Percentiles rank a stretch among this genome's conserved stretches.
These are phyloP conservation scores for Aptenodytes patagonicus DNA, from an alignment of 2,113 vertebrate species.

Conservation along the genomic window DNA sequence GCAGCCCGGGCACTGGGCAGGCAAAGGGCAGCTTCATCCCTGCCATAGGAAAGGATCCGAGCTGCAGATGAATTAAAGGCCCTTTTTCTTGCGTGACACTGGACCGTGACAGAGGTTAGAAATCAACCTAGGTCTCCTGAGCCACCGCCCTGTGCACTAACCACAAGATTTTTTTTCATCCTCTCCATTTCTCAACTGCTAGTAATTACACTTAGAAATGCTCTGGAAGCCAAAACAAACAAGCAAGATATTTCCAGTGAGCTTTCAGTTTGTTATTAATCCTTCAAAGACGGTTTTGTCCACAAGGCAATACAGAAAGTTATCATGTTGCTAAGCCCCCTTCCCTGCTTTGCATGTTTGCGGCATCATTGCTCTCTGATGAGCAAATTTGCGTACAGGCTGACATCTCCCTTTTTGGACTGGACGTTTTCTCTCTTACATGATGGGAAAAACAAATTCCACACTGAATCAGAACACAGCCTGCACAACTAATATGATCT, in stretches of 20 bases:
- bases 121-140: background rate
- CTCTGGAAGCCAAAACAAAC: conserved; percentile 53
- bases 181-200: background rate
- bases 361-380: background rate
- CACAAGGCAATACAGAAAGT: background rate
- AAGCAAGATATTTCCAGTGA: background rate
- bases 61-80: background rate
- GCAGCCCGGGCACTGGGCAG: background rate
- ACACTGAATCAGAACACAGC: background rate
- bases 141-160: background rate
- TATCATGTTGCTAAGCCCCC: background rate
- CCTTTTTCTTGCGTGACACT: background rate
- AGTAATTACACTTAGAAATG: background rate
- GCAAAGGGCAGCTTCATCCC: background rate
- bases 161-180: background rate
- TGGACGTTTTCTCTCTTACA: background rate
- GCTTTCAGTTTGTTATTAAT: background rate
- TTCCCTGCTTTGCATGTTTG: background rate
- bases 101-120: background rate
- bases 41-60: fast-evolving
- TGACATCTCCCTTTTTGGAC: conserved; percentile 3
- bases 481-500: background rate
- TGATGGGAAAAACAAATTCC: conserved; percentile 27
- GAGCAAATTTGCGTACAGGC: background rate
- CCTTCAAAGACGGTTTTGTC: background rate